phyloP scores from a whole-genome alignment of 2,797 vertebrate species.

The Coilia nasus region DNA sequence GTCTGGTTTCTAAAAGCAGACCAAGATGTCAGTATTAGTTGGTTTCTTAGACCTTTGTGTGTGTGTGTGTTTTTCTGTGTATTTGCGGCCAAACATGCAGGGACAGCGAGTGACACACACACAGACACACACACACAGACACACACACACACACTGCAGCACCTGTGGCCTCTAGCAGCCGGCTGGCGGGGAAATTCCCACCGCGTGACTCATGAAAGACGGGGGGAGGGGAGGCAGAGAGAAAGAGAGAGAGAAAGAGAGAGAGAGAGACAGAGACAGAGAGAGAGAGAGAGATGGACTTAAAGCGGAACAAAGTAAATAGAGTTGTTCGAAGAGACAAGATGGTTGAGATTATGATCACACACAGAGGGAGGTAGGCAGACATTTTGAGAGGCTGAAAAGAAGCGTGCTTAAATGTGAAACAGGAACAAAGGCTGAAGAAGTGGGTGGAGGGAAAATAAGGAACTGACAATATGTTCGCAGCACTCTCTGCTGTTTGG shows the following conservation, averaged over 20 bases:
- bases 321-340: slow-evolving; percentile 24
- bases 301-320: slow-evolving; percentile 10
- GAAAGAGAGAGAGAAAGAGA: slow-evolving; percentile 19
- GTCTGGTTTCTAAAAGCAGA: not conserved
- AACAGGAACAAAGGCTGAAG: slow-evolving; percentile 20
- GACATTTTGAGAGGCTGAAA: slow-evolving; percentile 12
- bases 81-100: slow-evolving; percentile 26
- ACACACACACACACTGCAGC: slow-evolving; percentile 40
- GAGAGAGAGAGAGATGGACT: no score
- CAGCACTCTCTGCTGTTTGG: slow-evolving; percentile 13
- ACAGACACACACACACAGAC: slow-evolving; percentile 43
- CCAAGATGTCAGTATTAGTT: not conserved
- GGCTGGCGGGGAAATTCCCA: slow-evolving; percentile 79
- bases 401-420: not conserved
- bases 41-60: not conserved
- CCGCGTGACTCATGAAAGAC: slow-evolving; percentile 71
- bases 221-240: slow-evolving; percentile 39
- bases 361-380: not conserved
- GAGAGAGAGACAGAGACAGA: slow-evolving; percentile 32
- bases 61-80: slow-evolving; percentile 8
- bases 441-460: slow-evolving; percentile 19
- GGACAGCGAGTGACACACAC: slow-evolving; percentile 45
- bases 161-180: slow-evolving; percentile 26
- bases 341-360: not conserved
- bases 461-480: not conserved